Evolutionary conservation across 1,140 invertebrate genomes (phyloP).

Genomic region (Wasmannia auropunctata): DNA sequence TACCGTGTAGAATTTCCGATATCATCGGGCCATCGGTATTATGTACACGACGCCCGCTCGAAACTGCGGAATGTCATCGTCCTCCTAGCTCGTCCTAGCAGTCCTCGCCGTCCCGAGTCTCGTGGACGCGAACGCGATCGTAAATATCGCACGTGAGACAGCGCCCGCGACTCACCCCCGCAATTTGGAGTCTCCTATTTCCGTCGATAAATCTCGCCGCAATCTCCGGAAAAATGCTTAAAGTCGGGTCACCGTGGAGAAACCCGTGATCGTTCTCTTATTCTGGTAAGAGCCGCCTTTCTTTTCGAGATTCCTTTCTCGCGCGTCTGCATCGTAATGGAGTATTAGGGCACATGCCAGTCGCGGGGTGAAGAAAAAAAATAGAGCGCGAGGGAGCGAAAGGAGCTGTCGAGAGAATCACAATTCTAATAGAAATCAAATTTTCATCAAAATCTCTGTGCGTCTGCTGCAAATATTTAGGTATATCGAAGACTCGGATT

Average conservation of each 20-base stretch:
- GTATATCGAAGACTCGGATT: not conserved
- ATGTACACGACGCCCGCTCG: constrained; percentile 55
- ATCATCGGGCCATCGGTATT: constrained; percentile 66
- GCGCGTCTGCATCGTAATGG: constrained; percentile 20
- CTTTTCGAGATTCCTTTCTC: constrained; percentile 34
- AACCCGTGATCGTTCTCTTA: constrained; percentile 3
- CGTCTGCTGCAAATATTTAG: not conserved
- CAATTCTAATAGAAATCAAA: constrained; percentile 18
- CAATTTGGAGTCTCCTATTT: constrained; percentile 50
- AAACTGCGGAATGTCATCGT: constrained; percentile 60
- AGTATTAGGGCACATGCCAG: not conserved
- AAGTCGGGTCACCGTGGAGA: constrained; percentile 32
- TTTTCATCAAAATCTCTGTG: not conserved
- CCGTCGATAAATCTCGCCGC: constrained; percentile 43
- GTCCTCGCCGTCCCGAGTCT: constrained; percentile 18
- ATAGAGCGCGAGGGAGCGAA: not conserved
- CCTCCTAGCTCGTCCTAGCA: constrained; percentile 14
- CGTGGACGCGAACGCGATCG: constrained; percentile 40
- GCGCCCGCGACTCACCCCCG: constrained; percentile 2
- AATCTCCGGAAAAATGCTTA: constrained; percentile 27
- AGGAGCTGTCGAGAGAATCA: not conserved
- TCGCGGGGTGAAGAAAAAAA: not conserved
- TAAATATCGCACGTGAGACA: constrained; percentile 58
- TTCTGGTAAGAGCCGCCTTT: not conserved
- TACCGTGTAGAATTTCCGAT: constrained; percentile 61